phyloP scores from a whole-genome alignment of 2,797 vertebrate species.

The Nannoperca australis region DNA sequence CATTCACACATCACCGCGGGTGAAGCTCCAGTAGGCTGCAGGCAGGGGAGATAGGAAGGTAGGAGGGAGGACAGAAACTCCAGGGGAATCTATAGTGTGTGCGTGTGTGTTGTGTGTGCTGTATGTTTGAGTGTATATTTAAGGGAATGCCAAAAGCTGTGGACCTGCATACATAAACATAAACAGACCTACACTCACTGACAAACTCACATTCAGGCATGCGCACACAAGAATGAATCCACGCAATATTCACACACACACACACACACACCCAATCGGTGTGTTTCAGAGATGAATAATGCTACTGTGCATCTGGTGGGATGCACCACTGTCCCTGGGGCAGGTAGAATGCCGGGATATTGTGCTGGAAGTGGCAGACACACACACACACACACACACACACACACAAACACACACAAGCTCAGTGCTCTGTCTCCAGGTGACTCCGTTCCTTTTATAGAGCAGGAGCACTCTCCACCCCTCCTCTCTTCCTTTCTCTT shows the following conservation, averaged over 20 bases:
- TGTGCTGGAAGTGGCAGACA: conserved; percentile 67
- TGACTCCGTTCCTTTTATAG: conserved; percentile 76
- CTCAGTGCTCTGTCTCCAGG: conserved; percentile 68
- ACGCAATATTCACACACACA: conserved; percentile 26
- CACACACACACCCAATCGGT: conserved; percentile 19
- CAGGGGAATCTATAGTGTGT: conserved; percentile 55
- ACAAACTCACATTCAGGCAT: conserved; percentile 32
- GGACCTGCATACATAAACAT: conserved; percentile 54
- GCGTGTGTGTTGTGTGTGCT: conserved; percentile 23
- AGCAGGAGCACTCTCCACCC: conserved; percentile 38
- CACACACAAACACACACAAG: conserved; percentile 31
- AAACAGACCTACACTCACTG: conserved; percentile 28
- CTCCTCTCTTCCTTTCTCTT: conserved; percentile 51
- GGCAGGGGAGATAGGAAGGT: conserved; percentile 54
- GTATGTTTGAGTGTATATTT: conserved; percentile 41
- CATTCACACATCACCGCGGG: conserved; percentile 24
- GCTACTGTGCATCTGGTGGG: conserved; percentile 76
- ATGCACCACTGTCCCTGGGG: conserved; percentile 72
- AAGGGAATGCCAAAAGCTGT: conserved; percentile 47
- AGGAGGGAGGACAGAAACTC: conserved; percentile 67
- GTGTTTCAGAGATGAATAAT: conserved; percentile 83
- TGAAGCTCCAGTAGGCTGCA: conserved; percentile 51
- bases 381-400: conserved; percentile 54
- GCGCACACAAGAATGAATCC: conserved; percentile 24
- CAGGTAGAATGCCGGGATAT: conserved; percentile 71